These are phyloP conservation scores for Sebastes hubbsi DNA, from an alignment of 2,797 vertebrate species.

Conservation along the genomic window DNA sequence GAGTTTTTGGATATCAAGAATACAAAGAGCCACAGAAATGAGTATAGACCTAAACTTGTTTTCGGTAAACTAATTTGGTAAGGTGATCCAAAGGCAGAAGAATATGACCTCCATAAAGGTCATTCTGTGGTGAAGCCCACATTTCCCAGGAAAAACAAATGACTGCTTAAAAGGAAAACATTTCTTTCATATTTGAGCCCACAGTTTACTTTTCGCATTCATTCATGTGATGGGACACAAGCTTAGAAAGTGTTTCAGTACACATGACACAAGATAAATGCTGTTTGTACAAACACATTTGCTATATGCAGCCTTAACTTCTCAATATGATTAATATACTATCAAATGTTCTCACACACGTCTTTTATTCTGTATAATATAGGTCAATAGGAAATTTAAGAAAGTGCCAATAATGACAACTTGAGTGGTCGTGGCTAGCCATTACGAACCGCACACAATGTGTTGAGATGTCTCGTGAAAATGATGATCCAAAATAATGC, in stretches of 20 bases:
- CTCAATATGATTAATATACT: neutral
- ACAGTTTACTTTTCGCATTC: neutral
- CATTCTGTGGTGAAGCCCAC: neutral
- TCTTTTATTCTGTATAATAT: constrained; percentile 81
- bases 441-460: constrained; percentile 76
- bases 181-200: neutral
- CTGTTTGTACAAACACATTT: neutral
- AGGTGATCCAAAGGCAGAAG: neutral
- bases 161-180: neutral
- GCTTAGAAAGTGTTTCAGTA: neutral
- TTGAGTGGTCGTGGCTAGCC: constrained; percentile 77
- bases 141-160: neutral
- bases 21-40: neutral
- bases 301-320: neutral
- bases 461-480: constrained; percentile 72
- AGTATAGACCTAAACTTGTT: neutral
- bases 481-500: constrained; percentile 74
- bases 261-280: neutral
- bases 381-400: constrained; percentile 82
- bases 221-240: neutral
- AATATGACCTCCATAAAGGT: neutral
- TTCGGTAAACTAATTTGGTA: neutral
- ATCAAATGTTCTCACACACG: neutral
- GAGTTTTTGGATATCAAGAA: neutral
- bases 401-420: constrained; percentile 78